Evolutionary conservation across 1,140 invertebrate genomes (phyloP), one percentile per base, ranked within the genome.

Genomic region (Tyrophagus putrescentiae): DNA sequence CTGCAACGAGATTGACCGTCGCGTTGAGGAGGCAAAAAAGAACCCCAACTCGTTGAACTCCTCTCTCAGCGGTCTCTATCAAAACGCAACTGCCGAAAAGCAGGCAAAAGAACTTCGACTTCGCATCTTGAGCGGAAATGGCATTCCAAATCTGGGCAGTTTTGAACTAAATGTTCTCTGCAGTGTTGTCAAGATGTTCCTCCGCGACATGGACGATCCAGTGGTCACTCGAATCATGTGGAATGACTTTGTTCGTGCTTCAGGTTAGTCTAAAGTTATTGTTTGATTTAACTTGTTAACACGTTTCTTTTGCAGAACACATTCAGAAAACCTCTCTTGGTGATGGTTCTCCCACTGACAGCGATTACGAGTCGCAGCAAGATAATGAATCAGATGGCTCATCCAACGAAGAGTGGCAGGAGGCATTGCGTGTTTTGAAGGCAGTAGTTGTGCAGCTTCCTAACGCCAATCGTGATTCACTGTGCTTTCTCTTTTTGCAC

Each of bases 1-100:
- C 70, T 80, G 95, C 5, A 90, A 89, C 67, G 92, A 96, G 73
- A 80, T 98, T 32, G 93, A 97, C 76, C 74, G 80, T 1, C 74
- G 88, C 31, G 91, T 78, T 1, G 73, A 95, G n/a, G 78, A 72
- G 6, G 87, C 91, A 75, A 79, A n/a, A n/a, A n/a, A n/a, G n/a
- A n/a, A n/a, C n/a, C n/a, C n/a, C n/a, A n/a, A n/a, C n/a, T n/a
- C n/a, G n/a, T n/a, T n/a, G n/a, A n/a, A 42, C 25, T 42, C 41
- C 2, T 42, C 48, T 2, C 25, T 52, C 23, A 52, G 86, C 32
- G 94, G 93, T 1, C 73, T 98, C 0, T 98, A 98, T 72, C 80
- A 93, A 54, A 78, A 95, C 32, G 84, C 86, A 57, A 92, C 90
- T 18, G 81, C 83, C 4, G 83, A 85, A 32, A 78, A 79, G 60